A percentile compares a stretch with the other conserved stretches of the same genome.
phyloP scores from a whole-genome alignment of 2,888 invertebrate species.

The Xestia sexstrigata region DNA sequence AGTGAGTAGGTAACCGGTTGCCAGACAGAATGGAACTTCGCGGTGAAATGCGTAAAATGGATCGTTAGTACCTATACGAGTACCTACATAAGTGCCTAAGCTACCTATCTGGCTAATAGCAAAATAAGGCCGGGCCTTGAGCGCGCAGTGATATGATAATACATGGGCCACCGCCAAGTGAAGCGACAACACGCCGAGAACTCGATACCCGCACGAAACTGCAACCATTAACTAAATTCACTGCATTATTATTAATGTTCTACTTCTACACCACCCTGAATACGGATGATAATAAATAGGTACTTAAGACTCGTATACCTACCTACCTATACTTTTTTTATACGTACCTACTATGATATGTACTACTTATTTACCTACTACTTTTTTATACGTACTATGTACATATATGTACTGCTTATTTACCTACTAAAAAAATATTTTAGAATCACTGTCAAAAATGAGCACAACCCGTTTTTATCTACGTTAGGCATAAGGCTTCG shows the following conservation, averaged over 20 bases:
- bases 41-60: constrained; percentile 21
- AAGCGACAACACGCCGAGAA: constrained; percentile 3
- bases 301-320: not conserved
- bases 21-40: constrained; percentile 39
- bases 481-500: not conserved
- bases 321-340: not conserved
- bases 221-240: not conserved
- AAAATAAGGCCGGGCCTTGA: constrained; percentile 54
- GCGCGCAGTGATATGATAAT: constrained; percentile 1
- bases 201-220: not conserved
- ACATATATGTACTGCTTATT: no score
- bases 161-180: constrained; percentile 14
- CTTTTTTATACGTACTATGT: no score
- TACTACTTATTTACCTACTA: no score
- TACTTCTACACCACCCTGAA: not conserved
- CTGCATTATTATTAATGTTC: not conserved
- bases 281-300: not conserved
- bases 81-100: not conserved
- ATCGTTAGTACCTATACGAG: not conserved
- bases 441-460: not conserved
- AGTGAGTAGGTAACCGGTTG: constrained; percentile 50
- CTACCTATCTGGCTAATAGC: not conserved
- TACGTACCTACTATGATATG: no score
- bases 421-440: no score
- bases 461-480: not conserved